Evolutionary conservation across 2,888 invertebrate species (phyloP).

Genomic region (Cryptocephalus moraei): DNA sequence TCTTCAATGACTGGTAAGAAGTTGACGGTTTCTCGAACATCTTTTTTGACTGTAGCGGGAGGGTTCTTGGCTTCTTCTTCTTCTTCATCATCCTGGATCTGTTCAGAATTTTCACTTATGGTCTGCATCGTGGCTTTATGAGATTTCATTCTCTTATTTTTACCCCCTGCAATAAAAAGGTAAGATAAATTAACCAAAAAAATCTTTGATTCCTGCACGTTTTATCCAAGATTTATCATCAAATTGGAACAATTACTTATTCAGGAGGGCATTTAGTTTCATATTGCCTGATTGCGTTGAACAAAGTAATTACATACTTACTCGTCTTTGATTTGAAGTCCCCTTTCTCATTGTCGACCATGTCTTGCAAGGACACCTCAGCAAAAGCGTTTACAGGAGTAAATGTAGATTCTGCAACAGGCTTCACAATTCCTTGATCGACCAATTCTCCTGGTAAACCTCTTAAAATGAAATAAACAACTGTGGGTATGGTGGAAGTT

Average conservation of each 20-base stretch:
- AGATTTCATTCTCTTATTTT: background rate
- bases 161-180: conserved; percentile 1
- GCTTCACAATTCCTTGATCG: conserved; percentile 36
- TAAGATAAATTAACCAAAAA: background rate
- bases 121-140: conserved; percentile 21
- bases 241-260: too few relatives aligned
- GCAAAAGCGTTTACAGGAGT: conserved; percentile 45
- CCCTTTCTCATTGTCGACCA: conserved; percentile 25
- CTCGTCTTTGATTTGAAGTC: conserved; percentile 7
- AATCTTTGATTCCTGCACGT: too few relatives aligned
- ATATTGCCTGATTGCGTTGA: background rate
- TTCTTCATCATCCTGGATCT: conserved; percentile 16
- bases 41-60: background rate
- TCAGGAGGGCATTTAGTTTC: background rate
- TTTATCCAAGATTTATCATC: too few relatives aligned
- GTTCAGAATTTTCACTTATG: conserved; percentile 24
- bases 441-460: conserved; percentile 48
- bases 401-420: conserved; percentile 30
- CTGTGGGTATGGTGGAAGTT: too few relatives aligned
- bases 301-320: conserved; percentile 7
- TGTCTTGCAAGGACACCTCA: conserved; percentile 40
- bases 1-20: conserved; percentile 30
- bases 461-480: conserved; percentile 21
- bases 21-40: background rate
- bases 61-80: background rate